Conservation (phyloP, 2,797 vertebrate genomes). For the Hybognathus amarus region DNA sequence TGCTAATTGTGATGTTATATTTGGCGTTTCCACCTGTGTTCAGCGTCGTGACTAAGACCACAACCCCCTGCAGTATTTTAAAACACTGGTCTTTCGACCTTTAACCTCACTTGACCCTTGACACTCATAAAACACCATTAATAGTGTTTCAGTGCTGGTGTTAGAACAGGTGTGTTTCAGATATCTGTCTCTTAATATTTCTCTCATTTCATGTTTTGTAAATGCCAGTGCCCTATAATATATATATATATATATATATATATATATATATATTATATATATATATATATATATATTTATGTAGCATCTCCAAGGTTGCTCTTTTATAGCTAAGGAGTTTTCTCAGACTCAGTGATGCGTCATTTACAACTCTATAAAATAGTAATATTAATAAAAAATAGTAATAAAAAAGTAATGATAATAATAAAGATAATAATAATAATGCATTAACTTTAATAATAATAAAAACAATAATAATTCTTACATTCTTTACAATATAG, state of each 20-base stretch:
- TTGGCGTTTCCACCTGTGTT: conserved; percentile 25
- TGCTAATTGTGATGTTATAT: conserved; percentile 12
- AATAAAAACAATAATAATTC: background rate
- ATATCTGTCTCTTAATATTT: background rate
- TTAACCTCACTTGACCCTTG: conserved; percentile 25
- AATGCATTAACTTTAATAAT: background rate
- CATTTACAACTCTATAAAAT: background rate
- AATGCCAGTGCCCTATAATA: background rate
- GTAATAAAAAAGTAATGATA: background rate
- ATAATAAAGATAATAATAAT: background rate
- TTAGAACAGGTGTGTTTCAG: conserved; percentile 24
- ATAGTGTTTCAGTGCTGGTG: conserved; percentile 1
- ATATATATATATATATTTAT: background rate
- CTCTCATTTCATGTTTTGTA: background rate
- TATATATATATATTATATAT: background rate
- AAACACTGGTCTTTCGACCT: conserved; percentile 3
- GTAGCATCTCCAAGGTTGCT: background rate
- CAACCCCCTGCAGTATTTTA: conserved; percentile 11
- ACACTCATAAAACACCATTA: conserved; percentile 19
- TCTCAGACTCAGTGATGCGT: background rate
- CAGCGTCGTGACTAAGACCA: conserved; percentile 2
- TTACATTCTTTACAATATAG: too few relatives aligned
- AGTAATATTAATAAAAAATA: too few relatives aligned
- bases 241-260: too few relatives aligned
- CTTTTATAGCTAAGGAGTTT: background rate